Evolutionary conservation across 2,113 vertebrate species (phyloP), one percentile per base, ranked within the genome.

Genomic region (Pelobates fuscus): DNA sequence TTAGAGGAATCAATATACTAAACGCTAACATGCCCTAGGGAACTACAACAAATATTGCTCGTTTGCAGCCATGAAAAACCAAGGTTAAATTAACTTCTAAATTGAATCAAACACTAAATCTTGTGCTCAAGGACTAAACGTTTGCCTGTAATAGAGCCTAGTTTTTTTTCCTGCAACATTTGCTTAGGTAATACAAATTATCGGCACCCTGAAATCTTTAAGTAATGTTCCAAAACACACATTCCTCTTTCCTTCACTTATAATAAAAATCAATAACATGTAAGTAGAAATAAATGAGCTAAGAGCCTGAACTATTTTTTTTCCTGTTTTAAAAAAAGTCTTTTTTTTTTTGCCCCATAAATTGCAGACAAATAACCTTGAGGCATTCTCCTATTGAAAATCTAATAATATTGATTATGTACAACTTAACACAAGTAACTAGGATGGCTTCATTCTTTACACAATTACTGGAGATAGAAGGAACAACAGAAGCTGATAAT

Each of bases 91-190:
- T 61, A 66, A 60, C 72, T 60, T 67, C 72, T 59, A 76, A 76
- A 76, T 67, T 60, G 55, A 76, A 76, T 76, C 72, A 76, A 67
- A 67, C 72, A 67, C 25, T 76, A 76, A 76, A 76, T 76, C 72
- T 67, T 60, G n/a, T 5, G 12, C 32, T 43, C 21, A 3, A 8
- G 21, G 20, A 27, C 32, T 65, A 4, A 43, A 43, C 21, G 21
- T 18, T 62, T n/a, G 21, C 52, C 23, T 30, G 26, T 67, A 67
- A 46, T 61, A 17, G 12, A 46, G 12, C 14, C 25, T 29, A 25
- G 14, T 18, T 30, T 59, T 58, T 58, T 55, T 67, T 74, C 20
- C 59, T 32, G 29, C 57, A 8, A 49, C 20, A 60, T 61, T 74
- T 66, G 44, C 58, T 37, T 64, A 68, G 66, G 30, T 49, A 49